Evolutionary conservation across 2,113 vertebrate genomes (phyloP).

Genomic region (Tapirus terrestris): DNA sequence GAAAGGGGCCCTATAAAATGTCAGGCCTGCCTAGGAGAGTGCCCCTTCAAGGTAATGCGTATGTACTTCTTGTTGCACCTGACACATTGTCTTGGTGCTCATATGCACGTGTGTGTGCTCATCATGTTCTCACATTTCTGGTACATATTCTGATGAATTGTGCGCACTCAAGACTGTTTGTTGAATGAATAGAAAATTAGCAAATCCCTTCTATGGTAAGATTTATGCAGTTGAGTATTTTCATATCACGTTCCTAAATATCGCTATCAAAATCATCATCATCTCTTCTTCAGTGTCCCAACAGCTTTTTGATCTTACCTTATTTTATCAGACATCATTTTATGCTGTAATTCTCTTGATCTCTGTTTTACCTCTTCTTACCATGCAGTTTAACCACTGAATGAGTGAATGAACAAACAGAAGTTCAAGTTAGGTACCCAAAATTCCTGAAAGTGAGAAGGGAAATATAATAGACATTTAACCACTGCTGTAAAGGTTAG

Average conservation of each 20-base stretch:
- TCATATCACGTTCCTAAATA: conserved; percentile 4
- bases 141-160: not conserved
- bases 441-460: not conserved
- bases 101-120: not conserved
- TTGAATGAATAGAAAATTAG: not conserved
- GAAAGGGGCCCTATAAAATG: not conserved
- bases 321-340: not conserved
- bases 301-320: not conserved
- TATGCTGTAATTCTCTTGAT: not conserved
- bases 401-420: not conserved
- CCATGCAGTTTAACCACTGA: not conserved
- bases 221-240: not conserved
- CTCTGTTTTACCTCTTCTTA: not conserved
- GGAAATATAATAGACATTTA: not conserved
- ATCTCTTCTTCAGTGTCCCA: not conserved
- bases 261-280: not conserved
- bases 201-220: not conserved
- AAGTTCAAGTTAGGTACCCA: not conserved
- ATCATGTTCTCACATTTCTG: not conserved
- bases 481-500: not conserved
- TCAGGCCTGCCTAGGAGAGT: not conserved
- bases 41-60: not conserved
- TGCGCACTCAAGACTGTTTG: not conserved
- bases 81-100: not conserved
- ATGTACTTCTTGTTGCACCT: not conserved